phyloP scores from a whole-genome alignment of 2,113 vertebrate species.

The Atractosteus spatula region DNA sequence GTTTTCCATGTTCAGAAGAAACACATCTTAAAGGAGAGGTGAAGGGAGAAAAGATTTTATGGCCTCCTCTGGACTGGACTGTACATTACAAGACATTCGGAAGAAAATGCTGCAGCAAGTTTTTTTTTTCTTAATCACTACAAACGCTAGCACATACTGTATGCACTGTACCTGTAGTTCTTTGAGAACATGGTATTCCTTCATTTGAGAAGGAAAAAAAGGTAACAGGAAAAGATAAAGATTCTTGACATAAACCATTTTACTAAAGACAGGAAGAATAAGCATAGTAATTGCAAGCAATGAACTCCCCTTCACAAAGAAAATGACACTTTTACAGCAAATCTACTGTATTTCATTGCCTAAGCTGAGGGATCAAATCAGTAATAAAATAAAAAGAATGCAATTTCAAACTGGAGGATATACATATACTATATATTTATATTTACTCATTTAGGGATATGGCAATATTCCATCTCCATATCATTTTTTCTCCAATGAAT shows the following conservation, averaged over 20 bases:
- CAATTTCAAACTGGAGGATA: neutral
- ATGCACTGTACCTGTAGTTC: too few relatives aligned
- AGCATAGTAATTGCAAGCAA: neutral
- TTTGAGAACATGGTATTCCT: too few relatives aligned
- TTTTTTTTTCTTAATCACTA: too few relatives aligned
- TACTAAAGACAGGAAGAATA: neutral
- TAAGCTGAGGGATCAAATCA: neutral
- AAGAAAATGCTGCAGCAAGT: too few relatives aligned
- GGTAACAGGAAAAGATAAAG: too few relatives aligned
- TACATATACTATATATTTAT: slow-evolving; percentile 4
- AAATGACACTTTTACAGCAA: slow-evolving; percentile 9
- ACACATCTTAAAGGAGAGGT: neutral
- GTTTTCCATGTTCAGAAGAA: neutral
- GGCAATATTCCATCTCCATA: slow-evolving; percentile 19
- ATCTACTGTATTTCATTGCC: neutral
- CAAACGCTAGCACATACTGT: too few relatives aligned
- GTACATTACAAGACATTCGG: too few relatives aligned
- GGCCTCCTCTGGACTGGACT: too few relatives aligned
- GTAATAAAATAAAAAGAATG: slow-evolving; percentile 1
- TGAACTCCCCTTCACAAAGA: neutral
- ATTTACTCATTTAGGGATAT: neutral
- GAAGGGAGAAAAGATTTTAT: neutral
- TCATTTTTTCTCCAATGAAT: slow-evolving; percentile 55
- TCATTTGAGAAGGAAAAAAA: too few relatives aligned
- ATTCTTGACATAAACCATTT: neutral